Conservation (phyloP, 2,888 invertebrate species). For the Venustoraphidia nigricollis region DNA sequence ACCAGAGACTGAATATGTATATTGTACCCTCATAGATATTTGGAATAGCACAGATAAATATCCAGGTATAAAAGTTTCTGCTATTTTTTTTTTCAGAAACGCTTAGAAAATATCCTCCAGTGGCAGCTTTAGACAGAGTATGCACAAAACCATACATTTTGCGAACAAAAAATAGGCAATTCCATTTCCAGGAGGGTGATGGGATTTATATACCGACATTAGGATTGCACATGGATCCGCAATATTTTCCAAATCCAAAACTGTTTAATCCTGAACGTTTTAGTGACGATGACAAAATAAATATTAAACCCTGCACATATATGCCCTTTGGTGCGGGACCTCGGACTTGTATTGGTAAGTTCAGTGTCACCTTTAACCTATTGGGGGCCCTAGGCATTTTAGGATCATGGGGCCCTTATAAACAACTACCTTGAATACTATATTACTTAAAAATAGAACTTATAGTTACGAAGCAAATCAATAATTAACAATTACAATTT, state of each 20-base stretch:
- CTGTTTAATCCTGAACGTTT: slow-evolving; percentile 31
- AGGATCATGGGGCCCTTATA: no score
- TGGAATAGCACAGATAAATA: no score
- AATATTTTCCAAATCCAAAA: slow-evolving; percentile 29
- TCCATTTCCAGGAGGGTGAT: slow-evolving; percentile 18
- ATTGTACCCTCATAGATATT: no score
- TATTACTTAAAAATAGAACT: no score
- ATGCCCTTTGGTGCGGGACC: slow-evolving; percentile 38
- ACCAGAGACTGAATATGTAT: no score
- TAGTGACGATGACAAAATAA: slow-evolving; percentile 23
- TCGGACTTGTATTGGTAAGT: slow-evolving; percentile 33
- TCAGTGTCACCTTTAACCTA: no score
- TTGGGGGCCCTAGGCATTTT: no score
- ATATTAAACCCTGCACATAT: slow-evolving; percentile 30
- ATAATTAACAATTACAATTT: no score
- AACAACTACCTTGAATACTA: no score
- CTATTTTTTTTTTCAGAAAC: slow-evolving; percentile 25
- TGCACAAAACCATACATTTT: slow-evolving; percentile 33
- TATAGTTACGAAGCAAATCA: no score
- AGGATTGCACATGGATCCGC: slow-evolving; percentile 27
- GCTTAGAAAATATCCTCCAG: slow-evolving; percentile 33
- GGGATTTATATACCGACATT: slow-evolving; percentile 22
- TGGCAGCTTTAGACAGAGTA: slow-evolving; percentile 30
- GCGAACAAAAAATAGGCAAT: slow-evolving; percentile 13
- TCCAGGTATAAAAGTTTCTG: not conserved